Evolutionary conservation across 2,113 vertebrate genomes (phyloP).

Genomic region (Microtus montanus): DNA sequence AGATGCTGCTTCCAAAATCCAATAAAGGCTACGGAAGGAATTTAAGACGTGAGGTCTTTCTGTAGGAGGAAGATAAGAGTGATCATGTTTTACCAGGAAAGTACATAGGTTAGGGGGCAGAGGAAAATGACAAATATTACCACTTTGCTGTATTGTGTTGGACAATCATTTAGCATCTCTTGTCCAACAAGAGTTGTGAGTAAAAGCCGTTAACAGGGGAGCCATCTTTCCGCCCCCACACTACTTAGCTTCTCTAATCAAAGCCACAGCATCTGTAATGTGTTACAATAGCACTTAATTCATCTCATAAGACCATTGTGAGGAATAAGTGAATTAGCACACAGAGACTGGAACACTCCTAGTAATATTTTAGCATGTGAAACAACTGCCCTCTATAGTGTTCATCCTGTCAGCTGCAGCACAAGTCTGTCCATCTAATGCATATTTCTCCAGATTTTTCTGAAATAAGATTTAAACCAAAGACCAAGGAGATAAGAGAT

Average conservation of each 20-base stretch:
- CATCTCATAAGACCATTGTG: background rate
- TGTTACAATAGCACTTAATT: background rate
- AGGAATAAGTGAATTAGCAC: background rate
- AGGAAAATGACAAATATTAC: background rate
- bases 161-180: background rate
- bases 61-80: background rate
- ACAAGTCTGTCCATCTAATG: background rate
- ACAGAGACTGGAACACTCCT: background rate
- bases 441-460: too few relatives aligned
- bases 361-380: background rate
- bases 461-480: background rate
- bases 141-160: background rate
- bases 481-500: background rate
- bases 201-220: background rate
- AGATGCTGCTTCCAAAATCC: background rate
- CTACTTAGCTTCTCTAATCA: too few relatives aligned
- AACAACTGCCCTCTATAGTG: background rate
- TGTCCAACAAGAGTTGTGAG: too few relatives aligned
- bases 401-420: too few relatives aligned
- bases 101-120: background rate
- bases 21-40: background rate
- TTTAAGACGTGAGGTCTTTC: background rate
- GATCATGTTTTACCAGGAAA: too few relatives aligned
- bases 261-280: background rate
- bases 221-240: background rate